These are phyloP conservation scores for Pollenia amentaria DNA, from an alignment of 2,888 invertebrate species.

Conservation along the genomic window DNA sequence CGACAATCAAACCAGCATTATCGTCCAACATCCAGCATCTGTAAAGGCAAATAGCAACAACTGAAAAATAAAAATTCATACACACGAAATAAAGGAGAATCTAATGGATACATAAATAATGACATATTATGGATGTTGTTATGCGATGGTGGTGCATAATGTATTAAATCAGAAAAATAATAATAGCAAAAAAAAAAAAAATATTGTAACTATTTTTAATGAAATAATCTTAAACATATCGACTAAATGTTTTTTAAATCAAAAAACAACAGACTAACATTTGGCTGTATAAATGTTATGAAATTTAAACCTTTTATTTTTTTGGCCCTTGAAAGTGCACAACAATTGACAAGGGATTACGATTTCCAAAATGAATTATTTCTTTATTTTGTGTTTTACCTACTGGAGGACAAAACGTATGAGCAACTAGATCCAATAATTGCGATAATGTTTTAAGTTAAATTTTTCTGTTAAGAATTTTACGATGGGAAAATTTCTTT, in stretches of 20 bases:
- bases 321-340: neutral
- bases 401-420: neutral
- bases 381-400: neutral
- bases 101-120: slow-evolving; percentile 36
- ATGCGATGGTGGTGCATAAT: slow-evolving; percentile 24
- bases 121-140: slow-evolving; percentile 39
- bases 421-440: slow-evolving; percentile 19
- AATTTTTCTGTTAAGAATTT: neutral
- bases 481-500: neutral
- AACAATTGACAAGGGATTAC: slow-evolving; percentile 22
- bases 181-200: slow-evolving; percentile 15
- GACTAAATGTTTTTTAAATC: slow-evolving; percentile 22
- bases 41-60: slow-evolving; percentile 13
- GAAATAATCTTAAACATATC: slow-evolving; percentile 49
- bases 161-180: neutral
- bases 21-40: slow-evolving; percentile 28
- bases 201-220: slow-evolving; percentile 26
- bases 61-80: neutral
- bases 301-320: slow-evolving; percentile 34
- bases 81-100: slow-evolving; percentile 12
- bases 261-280: neutral
- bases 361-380: neutral
- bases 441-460: neutral
- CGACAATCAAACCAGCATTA: slow-evolving; percentile 66
- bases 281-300: neutral